These are phyloP conservation scores for Rhabdomys dilectus DNA, from an alignment of 2,113 vertebrate genomes.

Conservation along the genomic window DNA sequence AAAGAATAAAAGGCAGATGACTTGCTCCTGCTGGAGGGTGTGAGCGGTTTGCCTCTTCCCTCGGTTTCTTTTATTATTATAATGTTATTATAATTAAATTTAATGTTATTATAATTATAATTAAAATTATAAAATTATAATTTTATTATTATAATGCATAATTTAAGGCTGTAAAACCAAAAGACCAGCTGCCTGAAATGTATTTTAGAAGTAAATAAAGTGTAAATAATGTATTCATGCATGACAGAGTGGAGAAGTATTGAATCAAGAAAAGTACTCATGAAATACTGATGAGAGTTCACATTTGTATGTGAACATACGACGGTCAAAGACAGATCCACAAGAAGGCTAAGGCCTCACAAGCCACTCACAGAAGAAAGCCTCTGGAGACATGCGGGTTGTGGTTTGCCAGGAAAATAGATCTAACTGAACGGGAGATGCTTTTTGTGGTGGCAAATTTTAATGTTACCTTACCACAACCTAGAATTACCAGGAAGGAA, in stretches of 20 bases:
- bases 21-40: conserved; percentile 1
- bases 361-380: background rate
- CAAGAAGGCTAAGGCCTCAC: background rate
- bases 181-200: conserved; percentile 58
- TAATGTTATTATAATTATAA: too few relatives aligned
- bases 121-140: too few relatives aligned
- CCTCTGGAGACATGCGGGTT: background rate
- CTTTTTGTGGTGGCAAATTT: background rate
- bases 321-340: background rate
- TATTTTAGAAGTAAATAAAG: conserved; percentile 61
- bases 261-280: conserved; percentile 54
- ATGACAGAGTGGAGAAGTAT: conserved; percentile 25
- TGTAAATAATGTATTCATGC: conserved; percentile 65
- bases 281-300: conserved; percentile 53
- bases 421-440: background rate
- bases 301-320: conserved; percentile 55
- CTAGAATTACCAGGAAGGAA: background rate
- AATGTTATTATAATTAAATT: too few relatives aligned
- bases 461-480: background rate
- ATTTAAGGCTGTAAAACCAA: conserved; percentile 58
- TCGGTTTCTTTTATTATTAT: conserved; percentile 52
- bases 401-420: background rate
- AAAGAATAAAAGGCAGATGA: background rate
- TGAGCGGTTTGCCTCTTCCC: conserved; percentile 4
- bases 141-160: conserved; percentile 58